A percentile compares a stretch with the other conserved stretches of the same genome.
These are phyloP conservation scores for Pardosa pseudoannulata DNA, from an alignment of 2,888 invertebrate genomes.

Conservation along the genomic window DNA sequence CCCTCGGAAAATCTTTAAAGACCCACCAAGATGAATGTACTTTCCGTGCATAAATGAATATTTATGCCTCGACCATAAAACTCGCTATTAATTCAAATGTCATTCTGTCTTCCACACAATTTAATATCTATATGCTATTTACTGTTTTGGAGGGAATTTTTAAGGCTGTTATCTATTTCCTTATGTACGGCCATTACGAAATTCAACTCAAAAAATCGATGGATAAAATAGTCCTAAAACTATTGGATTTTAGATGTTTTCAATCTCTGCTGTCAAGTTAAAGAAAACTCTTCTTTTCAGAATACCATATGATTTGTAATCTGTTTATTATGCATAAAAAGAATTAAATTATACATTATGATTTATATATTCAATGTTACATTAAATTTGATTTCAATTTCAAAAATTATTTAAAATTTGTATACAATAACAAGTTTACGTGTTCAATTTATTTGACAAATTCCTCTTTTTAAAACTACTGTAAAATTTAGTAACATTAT, in stretches of 20 bases:
- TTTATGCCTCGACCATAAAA: constrained; percentile 47
- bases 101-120: constrained; percentile 46
- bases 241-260: not conserved
- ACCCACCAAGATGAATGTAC: constrained; percentile 2
- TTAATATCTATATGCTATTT: constrained; percentile 50
- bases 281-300: too few species aligned
- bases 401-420: too few species aligned
- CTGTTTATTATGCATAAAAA: too few species aligned
- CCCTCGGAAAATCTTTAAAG: not conserved
- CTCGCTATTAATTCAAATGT: constrained; percentile 58
- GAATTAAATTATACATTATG: too few species aligned
- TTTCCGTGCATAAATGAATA: constrained; percentile 57
- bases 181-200: not conserved
- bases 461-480: too few species aligned
- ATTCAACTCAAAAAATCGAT: not conserved
- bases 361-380: too few species aligned
- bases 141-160: not conserved
- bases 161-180: not conserved
- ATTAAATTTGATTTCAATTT: too few species aligned
- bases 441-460: too few species aligned
- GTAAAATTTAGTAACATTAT: too few species aligned
- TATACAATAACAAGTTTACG: too few species aligned
- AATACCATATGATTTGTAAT: too few species aligned
- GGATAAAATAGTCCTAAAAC: not conserved
- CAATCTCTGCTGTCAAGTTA: too few species aligned